These are phyloP conservation scores for Eulemur coronatus DNA, from an alignment of 2,797 vertebrate species.

Conservation along the genomic window DNA sequence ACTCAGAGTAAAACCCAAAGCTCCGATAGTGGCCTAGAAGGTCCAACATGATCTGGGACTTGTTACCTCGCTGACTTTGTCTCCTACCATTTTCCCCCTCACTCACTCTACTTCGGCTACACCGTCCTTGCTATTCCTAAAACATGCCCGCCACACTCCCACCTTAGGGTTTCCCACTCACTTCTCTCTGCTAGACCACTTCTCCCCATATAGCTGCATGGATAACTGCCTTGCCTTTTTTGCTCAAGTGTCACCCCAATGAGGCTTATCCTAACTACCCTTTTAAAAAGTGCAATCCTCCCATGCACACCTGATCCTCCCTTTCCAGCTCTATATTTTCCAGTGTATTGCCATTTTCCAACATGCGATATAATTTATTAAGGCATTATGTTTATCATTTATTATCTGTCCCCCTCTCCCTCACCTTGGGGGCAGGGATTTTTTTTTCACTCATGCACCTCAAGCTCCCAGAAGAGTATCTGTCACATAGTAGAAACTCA, in stretches of 20 bases:
- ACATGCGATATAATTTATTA: neutral
- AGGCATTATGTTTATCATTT: neutral
- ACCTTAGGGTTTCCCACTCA: neutral
- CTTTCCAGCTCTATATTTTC: neutral
- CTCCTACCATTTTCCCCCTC: neutral
- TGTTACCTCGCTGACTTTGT: neutral
- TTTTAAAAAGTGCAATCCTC: neutral
- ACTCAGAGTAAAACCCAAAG: neutral
- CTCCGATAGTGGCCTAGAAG: neutral
- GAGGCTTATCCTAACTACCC: neutral
- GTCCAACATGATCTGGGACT: neutral
- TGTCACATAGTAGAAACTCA: neutral
- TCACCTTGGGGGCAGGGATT: neutral
- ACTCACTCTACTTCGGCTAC: neutral
- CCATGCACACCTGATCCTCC: neutral
- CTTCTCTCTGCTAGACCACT: neutral
- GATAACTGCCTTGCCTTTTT: neutral
- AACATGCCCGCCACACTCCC: too few species aligned
- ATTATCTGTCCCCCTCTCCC: neutral
- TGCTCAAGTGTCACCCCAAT: neutral
- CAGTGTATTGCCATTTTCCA: neutral
- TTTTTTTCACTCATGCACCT: neutral
- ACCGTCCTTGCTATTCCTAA: neutral
- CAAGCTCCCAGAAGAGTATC: neutral
- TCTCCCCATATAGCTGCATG: neutral